Evolutionary conservation across 2,113 vertebrate genomes (phyloP), one percentile per base, ranked within the genome.

Genomic region (Eulemur rufifrons): DNA sequence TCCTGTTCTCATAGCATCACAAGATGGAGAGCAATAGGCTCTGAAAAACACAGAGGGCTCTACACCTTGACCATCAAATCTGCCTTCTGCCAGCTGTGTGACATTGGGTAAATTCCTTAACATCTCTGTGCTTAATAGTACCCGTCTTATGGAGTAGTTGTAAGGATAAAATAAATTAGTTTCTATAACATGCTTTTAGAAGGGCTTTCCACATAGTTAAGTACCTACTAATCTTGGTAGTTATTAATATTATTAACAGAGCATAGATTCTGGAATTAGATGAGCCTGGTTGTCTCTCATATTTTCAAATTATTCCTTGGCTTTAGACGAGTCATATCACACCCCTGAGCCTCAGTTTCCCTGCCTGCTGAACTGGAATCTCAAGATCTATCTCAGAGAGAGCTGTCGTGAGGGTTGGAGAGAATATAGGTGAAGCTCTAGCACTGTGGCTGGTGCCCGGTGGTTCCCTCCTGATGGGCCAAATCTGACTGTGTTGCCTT

Each of bases 181-280:
- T 73, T 93, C 66, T 86, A n/a, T 23, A 47, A 84, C 18, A 47
- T 63, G 32, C 4, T n/a, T 63, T 74, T 61, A 61, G 52, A 94
- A 66, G 42, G 50, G 15, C 66, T 73, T 93, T 32, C 29, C 27
- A 71, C 14, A 76, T 13, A 42, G 12, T 5, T 6, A 21, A 76
- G n/a, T 64, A 2, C 32, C 54, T 63, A 56, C 52, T 59, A 47
- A 74, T 63, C 83, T 87, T 59, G 80, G 78, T 73, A 69, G 50
- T 77, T 83, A 56, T 39, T 78, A 64, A 54, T 82, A 61, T 27
- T 66, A 86, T 73, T 90, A 92, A 82, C 27, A 68, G 32, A 90
- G 2, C 3, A 64, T 18, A 34, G 47, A 25, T 63, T 78, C 84
- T 87, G n/a, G 42, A 32, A 71, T 50, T 83, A 92, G 42, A 32